Conservation (phyloP, 2,113 vertebrate genomes). For the Propithecus coquereli region DNA sequence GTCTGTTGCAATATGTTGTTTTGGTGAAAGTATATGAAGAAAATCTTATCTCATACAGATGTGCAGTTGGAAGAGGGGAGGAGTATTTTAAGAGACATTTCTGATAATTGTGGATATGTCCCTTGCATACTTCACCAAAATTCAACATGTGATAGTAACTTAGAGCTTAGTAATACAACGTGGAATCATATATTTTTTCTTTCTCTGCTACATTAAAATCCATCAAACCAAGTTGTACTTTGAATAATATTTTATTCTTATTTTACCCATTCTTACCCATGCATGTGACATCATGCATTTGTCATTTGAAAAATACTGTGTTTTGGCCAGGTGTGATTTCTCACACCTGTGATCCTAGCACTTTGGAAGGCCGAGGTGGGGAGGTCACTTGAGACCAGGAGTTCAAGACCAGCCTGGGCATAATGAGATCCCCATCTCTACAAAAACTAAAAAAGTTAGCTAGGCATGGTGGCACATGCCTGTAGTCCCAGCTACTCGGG, state of each 20-base stretch:
- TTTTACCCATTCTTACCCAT: neutral
- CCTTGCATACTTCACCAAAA: accelerated
- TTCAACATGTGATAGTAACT: neutral
- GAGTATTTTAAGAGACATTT: accelerated
- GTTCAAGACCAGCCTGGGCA: no score
- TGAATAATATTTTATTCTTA: neutral
- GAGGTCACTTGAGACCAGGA: no score
- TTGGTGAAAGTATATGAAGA: neutral
- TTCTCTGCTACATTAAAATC: neutral
- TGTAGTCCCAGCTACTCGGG: no score
- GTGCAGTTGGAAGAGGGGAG: neutral
- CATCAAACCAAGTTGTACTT: accelerated
- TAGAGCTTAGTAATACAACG: accelerated
- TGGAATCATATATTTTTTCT: neutral
- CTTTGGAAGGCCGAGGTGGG: no score
- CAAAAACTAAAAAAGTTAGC: no score
- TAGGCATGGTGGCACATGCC: no score
- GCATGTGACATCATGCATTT: accelerated
- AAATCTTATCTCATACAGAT: accelerated
- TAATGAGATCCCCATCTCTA: no score
- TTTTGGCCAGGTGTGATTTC: no score
- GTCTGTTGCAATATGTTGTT: accelerated
- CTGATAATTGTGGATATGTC: accelerated
- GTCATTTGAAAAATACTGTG: neutral
- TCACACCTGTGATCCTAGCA: no score